A percentile compares a stretch with the other conserved stretches of the same genome.
Conservation (phyloP, 2,888 invertebrate genomes). For the Apamea epomidion region DNA sequence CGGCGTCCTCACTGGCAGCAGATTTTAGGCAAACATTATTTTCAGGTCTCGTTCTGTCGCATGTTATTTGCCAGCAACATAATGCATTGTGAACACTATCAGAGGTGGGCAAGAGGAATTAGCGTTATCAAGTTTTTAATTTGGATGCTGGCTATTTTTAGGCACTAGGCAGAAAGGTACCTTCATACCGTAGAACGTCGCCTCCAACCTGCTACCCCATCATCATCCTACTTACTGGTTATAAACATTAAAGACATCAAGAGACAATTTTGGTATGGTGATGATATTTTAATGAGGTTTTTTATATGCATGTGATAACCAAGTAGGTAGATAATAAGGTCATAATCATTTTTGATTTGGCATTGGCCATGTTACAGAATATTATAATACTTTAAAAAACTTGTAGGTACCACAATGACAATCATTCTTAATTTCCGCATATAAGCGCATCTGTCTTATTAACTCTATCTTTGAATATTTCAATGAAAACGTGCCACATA, state of each 20-base stretch:
- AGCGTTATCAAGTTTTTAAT: constrained; percentile 73
- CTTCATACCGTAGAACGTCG: constrained; percentile 72
- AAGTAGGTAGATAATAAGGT: constrained; percentile 25
- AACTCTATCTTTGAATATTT: neutral
- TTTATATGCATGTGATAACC: constrained; percentile 20
- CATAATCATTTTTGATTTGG: constrained; percentile 19
- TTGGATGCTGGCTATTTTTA: constrained; percentile 70
- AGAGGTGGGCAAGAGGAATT: constrained; percentile 76
- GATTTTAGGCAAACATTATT: constrained; percentile 74
- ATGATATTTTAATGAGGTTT: constrained; percentile 23
- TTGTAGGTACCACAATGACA: constrained; percentile 57
- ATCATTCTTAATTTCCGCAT: constrained; percentile 23
- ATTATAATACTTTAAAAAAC: constrained; percentile 21
- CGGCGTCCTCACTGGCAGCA: constrained; percentile 69
- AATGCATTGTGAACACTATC: constrained; percentile 74
- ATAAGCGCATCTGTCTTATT: constrained; percentile 14
- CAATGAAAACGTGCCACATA: constrained; percentile 6
- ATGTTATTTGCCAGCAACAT: constrained; percentile 79
- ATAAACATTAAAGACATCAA: constrained; percentile 50
- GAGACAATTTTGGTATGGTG: constrained; percentile 39
- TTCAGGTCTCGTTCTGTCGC: constrained; percentile 71
- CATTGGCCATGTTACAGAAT: constrained; percentile 5
- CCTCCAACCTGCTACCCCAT: constrained; percentile 78
- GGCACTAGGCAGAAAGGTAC: constrained; percentile 69
- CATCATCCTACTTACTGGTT: constrained; percentile 62